These are phyloP conservation scores for Sebastes hopkinsi DNA, from an alignment of 2,797 vertebrate species.

Conservation along the genomic window DNA sequence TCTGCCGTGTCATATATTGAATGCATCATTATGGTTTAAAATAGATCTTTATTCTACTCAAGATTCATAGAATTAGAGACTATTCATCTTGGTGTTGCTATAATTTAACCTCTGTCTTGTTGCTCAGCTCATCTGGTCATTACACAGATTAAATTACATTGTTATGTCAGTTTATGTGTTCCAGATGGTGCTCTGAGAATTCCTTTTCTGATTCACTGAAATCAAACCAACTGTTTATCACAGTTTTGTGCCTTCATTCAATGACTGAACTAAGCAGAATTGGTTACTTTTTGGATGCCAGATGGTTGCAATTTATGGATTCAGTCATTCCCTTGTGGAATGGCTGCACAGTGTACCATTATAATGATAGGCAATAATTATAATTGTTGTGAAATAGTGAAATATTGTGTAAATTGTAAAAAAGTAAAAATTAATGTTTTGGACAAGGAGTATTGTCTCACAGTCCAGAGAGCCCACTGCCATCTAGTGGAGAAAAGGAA, in stretches of 20 bases:
- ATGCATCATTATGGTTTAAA: not conserved
- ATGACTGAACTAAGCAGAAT: not conserved
- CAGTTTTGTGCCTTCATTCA: not conserved
- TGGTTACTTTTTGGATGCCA: not conserved
- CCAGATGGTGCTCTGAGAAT: not conserved
- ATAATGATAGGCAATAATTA: not conserved
- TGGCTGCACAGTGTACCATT: not conserved
- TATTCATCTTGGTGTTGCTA: not conserved
- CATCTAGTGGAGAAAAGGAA: conserved; percentile 44
- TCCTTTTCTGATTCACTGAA: not conserved
- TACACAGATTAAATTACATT: not conserved
- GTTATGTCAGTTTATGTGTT: not conserved
- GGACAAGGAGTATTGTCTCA: not conserved
- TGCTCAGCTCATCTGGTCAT: not conserved
- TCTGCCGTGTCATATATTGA: not conserved
- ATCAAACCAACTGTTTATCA: not conserved
- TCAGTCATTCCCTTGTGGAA: not conserved
- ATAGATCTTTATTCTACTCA: not conserved
- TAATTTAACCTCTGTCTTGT: not conserved
- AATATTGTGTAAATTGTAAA: not conserved
- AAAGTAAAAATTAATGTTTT: not conserved
- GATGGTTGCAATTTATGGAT: not conserved
- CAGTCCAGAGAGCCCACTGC: not conserved
- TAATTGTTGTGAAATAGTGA: not conserved
- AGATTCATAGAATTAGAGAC: not conserved